Evolutionary conservation across 2,888 invertebrate genomes (phyloP), one percentile per base, ranked within the genome.

Genomic region (Pachymerium ferrugineum): DNA sequence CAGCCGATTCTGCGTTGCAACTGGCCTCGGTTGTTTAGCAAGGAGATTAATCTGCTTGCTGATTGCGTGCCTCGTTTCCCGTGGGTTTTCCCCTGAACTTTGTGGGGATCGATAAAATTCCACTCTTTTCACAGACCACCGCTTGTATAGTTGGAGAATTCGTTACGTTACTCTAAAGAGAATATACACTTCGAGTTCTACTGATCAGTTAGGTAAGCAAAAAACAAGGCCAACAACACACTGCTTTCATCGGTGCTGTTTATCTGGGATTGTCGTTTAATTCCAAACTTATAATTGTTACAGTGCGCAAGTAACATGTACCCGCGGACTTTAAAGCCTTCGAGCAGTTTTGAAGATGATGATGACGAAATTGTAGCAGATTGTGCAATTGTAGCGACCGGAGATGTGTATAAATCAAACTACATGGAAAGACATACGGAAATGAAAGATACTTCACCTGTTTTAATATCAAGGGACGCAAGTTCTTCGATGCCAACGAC

Each of bases 311-410:
- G n/a, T n/a, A n/a, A n/a, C n/a, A n/a, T n/a, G n/a, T n/a, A n/a
- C n/a, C n/a, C 47, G 4, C 47, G 47, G 47, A 47, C 16, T 47
- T 47, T 47, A 47, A n/a, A n/a, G 19, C n/a, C n/a, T 10, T 47
- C 47, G 5, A 16, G 47, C 47, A 16, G 47, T 47, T 47, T 47
- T 47, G 4, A 16, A 22, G 67, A 67, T 12, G 30, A 16, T 6
- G 30, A 68, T n/a, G 68, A 68, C 68, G 68, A 68, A 4, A 22
- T 68, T 4, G 68, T 68, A 30, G 68, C 68, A 68, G 68, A 68
- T 68, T 68, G 29, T 28, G 68, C 68, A 6, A 8, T 16, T 1
- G 0, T 68, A 28, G 68, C 19, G 67, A 67, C 5, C 16, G 6
- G 8, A 1, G 47, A 47, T 47, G n/a, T n/a, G n/a, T 16, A 16